Conservation (phyloP, 2,888 invertebrate genomes). For the Amitus sp. region DNA sequence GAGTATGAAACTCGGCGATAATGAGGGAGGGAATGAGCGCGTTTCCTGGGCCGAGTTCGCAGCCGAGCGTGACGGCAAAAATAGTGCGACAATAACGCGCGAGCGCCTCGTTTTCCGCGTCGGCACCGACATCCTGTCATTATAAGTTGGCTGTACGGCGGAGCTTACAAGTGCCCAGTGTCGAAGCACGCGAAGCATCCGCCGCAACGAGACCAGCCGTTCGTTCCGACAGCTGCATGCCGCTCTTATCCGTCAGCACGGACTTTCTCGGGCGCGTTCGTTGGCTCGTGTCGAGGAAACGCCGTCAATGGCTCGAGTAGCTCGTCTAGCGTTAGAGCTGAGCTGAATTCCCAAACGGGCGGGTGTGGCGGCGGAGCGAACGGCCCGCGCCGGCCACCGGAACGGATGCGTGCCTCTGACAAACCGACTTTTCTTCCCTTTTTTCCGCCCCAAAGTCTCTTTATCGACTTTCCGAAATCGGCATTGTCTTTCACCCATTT, state of each 20-base stretch:
- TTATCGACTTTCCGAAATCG: too few relatives aligned
- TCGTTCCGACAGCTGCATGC: conserved; percentile 42
- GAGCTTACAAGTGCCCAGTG: conserved; percentile 19
- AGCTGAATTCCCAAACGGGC: conserved; percentile 66
- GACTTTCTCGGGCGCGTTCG: conserved; percentile 47
- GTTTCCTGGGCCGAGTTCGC: too few relatives aligned
- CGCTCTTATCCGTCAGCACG: conserved; percentile 44
- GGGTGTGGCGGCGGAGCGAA: conserved; percentile 63
- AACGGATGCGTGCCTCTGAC: conserved; percentile 59
- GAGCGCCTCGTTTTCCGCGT: background rate
- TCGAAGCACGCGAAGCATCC: conserved; percentile 37
- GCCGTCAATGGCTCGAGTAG: conserved; percentile 40
- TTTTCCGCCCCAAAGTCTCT: too few relatives aligned
- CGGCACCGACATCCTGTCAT: conserved; percentile 31
- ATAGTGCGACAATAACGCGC: background rate
- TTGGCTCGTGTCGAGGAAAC: conserved; percentile 41
- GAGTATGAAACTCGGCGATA: too few relatives aligned
- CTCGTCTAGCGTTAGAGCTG: conserved; percentile 52
- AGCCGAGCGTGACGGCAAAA: background rate
- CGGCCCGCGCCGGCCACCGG: conserved; percentile 58
- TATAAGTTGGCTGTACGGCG: conserved; percentile 37
- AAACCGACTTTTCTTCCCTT: too few relatives aligned
- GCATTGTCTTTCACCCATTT: too few relatives aligned
- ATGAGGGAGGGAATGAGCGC: too few relatives aligned
- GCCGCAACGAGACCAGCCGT: conserved; percentile 32